A percentile compares a stretch with the other conserved stretches of the same genome.
Evolutionary conservation across 2,797 vertebrate species (phyloP).

Genomic region (Falco naumanni): DNA sequence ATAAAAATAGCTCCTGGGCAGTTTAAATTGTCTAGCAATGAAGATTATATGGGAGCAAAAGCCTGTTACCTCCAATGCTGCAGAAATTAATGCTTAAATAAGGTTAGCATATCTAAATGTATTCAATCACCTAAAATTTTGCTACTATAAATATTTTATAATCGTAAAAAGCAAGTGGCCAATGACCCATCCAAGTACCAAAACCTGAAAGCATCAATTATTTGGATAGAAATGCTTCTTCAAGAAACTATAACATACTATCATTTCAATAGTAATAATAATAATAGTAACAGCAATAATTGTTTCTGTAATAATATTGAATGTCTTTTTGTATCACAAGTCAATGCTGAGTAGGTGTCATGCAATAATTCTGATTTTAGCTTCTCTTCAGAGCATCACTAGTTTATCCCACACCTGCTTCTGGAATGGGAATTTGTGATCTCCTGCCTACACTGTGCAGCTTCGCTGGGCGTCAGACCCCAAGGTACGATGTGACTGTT

Average conservation of each 20-base stretch:
- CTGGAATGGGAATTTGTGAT: neutral
- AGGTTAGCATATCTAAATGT: neutral
- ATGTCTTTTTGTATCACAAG: neutral
- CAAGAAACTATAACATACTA: neutral
- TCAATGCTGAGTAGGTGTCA: neutral
- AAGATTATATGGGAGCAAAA: constrained; percentile 6
- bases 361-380: neutral
- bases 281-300: neutral
- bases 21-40: neutral
- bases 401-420: neutral
- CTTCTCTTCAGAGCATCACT: neutral
- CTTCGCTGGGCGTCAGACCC: too few species aligned
- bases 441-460: neutral
- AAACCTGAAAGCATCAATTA: neutral
- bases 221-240: neutral
- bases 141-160: neutral
- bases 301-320: neutral
- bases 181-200: neutral
- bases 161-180: neutral
- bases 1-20: constrained; percentile 37
- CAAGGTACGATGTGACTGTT: neutral
- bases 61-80: neutral
- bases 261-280: neutral
- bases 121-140: constrained; percentile 4
- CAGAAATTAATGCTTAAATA: constrained; percentile 48